Conservation (phyloP, 2,888 invertebrate genomes). For the Caenorhabditis sp. region DNA sequence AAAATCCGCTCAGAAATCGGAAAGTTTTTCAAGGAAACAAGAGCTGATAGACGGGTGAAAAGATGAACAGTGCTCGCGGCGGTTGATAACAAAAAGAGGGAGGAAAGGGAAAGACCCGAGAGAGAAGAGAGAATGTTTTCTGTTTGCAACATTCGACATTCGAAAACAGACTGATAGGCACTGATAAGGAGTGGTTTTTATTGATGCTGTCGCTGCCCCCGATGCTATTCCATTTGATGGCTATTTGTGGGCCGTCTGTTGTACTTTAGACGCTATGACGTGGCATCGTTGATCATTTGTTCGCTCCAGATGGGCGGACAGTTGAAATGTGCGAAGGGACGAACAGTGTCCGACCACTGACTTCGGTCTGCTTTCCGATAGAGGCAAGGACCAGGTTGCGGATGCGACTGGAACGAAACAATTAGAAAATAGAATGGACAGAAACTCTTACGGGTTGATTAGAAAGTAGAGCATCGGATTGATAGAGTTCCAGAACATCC, state of each 20-base stretch:
- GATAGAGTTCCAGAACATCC: conserved; percentile 72
- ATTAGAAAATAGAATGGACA: no score
- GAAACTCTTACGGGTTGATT: conserved; percentile 63
- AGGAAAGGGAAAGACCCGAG: background rate
- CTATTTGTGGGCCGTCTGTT: background rate
- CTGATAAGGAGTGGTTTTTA: conserved; percentile 23
- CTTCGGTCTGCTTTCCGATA: conserved; percentile 48
- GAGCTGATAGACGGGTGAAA: conserved; percentile 2
- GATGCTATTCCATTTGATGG: background rate
- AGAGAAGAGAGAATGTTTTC: conserved; percentile 12
- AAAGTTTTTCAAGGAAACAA: conserved; percentile 48
- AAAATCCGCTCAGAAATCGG: conserved; percentile 35
- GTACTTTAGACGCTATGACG: conserved; percentile 13
- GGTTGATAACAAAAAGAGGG: conserved; percentile 20
- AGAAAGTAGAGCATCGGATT: conserved; percentile 65
- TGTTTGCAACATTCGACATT: conserved; percentile 41
- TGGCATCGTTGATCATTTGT: conserved; percentile 22
- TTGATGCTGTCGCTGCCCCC: conserved; percentile 1
- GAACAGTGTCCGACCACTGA: conserved; percentile 39
- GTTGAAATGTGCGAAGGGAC: conserved; percentile 45
- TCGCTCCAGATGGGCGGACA: conserved; percentile 42
- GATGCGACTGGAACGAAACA: conserved; percentile 44
- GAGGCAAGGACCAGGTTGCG: conserved; percentile 48
- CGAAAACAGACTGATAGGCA: conserved; percentile 29
- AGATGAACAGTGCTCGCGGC: conserved; percentile 22